Conservation (phyloP, 2,113 vertebrate species). For the Rhinoptilus africanus region DNA sequence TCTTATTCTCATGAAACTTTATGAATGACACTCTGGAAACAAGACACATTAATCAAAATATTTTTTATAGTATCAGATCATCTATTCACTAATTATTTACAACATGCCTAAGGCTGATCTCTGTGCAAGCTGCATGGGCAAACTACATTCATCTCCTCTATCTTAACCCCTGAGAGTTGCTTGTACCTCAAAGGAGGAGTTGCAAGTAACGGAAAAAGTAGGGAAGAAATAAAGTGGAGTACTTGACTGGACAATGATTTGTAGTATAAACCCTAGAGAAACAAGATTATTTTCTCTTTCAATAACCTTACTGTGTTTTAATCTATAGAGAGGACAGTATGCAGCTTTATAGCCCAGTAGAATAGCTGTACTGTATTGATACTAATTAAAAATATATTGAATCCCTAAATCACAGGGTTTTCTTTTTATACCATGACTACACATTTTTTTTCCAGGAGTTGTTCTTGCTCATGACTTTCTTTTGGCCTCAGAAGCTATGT, state of each 20-base stretch:
- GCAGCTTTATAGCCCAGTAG: neutral
- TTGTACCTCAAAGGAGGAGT: neutral
- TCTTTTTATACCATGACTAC: neutral
- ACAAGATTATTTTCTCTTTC: neutral
- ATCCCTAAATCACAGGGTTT: neutral
- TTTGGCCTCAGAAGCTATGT: neutral
- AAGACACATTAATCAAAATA: neutral
- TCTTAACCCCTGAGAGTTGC: neutral
- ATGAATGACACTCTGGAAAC: neutral
- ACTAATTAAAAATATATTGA: neutral
- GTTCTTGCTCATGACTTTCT: neutral
- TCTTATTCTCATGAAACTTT: neutral
- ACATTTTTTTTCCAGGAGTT: neutral
- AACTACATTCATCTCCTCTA: neutral
- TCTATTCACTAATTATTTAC: slow-evolving; percentile 6
- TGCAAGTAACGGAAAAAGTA: neutral
- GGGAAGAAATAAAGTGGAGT: neutral
- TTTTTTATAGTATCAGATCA: neutral
- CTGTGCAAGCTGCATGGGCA: neutral
- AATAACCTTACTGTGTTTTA: neutral
- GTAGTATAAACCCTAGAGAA: neutral
- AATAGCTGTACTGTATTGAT: neutral
- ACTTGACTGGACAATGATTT: neutral
- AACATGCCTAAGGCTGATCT: neutral
- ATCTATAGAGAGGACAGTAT: neutral